Conservation (phyloP, 1,140 invertebrate species). For the Ectropis grisescens region DNA sequence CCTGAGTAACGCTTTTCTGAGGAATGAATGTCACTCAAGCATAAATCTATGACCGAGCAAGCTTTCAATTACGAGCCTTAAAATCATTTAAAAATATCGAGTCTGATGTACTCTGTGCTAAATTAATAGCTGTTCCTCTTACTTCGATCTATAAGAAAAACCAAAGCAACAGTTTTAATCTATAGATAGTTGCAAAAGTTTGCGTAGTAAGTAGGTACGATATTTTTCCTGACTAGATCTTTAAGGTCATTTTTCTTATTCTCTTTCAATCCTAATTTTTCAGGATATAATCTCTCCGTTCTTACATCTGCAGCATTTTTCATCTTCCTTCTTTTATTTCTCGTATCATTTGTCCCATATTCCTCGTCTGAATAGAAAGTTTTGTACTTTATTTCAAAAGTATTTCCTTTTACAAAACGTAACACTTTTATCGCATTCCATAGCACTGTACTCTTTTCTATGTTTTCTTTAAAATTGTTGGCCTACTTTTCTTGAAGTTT, state of each 20-base stretch:
- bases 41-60: no score
- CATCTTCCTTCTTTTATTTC: constrained; percentile 17
- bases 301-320: neutral
- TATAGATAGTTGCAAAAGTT: no score
- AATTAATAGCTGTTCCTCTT: no score
- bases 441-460: constrained; percentile 11
- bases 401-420: constrained; percentile 7
- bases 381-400: constrained; percentile 10
- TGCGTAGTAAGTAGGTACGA: no score
- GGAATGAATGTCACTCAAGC: no score
- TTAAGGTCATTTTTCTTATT: constrained; percentile 13
- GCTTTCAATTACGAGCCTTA: no score
- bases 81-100: no score
- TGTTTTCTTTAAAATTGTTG: constrained; percentile 19
- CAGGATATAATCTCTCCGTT: constrained; percentile 2
- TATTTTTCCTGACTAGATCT: constrained; percentile 6
- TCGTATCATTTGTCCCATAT: constrained; percentile 6
- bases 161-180: no score
- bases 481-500: constrained; percentile 16
- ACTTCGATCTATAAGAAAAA: no score
- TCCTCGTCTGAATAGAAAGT: constrained; percentile 11
- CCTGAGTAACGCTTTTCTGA: no score
- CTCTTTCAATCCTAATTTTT: constrained; percentile 6
- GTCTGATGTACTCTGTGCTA: no score
- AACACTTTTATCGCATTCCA: constrained; percentile 23